These are phyloP conservation scores for Stictonetta naevosa DNA, from an alignment of 2,113 vertebrate species.

Conservation along the genomic window DNA sequence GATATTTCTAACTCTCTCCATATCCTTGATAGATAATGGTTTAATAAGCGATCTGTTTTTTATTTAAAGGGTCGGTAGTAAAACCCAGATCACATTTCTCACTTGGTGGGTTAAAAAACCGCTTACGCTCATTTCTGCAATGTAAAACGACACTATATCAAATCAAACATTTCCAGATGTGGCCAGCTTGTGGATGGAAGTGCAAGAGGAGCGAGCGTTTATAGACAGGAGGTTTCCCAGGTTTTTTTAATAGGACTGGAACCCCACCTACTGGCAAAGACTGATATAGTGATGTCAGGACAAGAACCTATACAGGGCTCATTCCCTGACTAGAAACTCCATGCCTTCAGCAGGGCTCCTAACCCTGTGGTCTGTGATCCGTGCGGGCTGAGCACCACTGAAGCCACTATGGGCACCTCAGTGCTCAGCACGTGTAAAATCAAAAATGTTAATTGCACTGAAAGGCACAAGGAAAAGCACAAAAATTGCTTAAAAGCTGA, in stretches of 20 bases:
- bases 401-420: background rate
- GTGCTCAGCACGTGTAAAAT: background rate
- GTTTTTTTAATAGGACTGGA: slow-evolving; percentile 71
- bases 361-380: background rate
- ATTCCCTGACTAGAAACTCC: background rate
- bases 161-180: slow-evolving; percentile 99
- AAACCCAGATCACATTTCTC: slow-evolving; percentile 92
- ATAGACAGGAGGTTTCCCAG: background rate
- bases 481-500: background rate
- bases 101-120: slow-evolving; percentile 90
- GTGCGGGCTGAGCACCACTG: background rate
- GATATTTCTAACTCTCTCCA: slow-evolving; percentile 63
- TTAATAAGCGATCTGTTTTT: slow-evolving; percentile 90
- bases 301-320: background rate
- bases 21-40: slow-evolving; percentile 86
- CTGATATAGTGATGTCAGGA: background rate
- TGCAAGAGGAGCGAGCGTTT: background rate
- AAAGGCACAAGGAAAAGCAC: background rate
- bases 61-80: slow-evolving; percentile 93
- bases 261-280: slow-evolving; percentile 87
- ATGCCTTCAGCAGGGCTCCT: fast-evolving
- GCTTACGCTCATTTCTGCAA: slow-evolving; percentile 98
- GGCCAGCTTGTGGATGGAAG: slow-evolving; percentile 79
- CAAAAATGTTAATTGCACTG: background rate
- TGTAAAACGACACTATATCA: slow-evolving; percentile 99